A percentile compares a stretch with the other conserved stretches of the same genome.
These are phyloP conservation scores for Sphenodon punctatus DNA, from an alignment of 2,797 vertebrate genomes.

Conservation along the genomic window DNA sequence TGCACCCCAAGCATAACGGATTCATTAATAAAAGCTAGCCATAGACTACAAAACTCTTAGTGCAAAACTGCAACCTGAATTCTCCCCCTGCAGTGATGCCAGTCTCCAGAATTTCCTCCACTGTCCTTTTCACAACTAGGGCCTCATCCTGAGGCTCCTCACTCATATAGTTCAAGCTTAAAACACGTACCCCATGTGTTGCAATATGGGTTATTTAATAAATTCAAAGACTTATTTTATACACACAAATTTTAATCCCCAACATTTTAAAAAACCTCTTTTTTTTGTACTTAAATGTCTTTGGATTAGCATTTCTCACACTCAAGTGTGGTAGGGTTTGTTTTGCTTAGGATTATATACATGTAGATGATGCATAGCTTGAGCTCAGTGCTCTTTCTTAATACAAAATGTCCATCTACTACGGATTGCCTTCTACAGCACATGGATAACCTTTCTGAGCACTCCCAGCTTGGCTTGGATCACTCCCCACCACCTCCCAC, in stretches of 20 bases:
- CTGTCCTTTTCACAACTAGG: no score
- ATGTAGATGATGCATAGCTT: neutral
- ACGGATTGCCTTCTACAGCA: neutral
- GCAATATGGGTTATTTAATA: no score
- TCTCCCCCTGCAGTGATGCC: neutral
- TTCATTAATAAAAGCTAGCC: no score
- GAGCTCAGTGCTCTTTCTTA: neutral
- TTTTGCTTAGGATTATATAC: neutral
- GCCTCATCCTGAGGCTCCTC: no score
- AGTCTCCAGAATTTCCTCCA: no score
- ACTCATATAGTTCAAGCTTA: no score
- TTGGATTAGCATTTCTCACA: neutral
- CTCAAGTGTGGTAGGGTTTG: neutral
- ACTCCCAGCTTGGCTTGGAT: neutral
- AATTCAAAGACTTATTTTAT: neutral
- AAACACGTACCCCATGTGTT: no score
- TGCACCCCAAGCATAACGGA: no score
- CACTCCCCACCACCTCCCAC: no score
- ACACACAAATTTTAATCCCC: neutral
- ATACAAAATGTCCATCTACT: neutral
- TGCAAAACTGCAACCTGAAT: neutral
- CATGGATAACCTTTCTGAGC: neutral
- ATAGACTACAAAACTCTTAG: neutral
- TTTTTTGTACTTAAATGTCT: neutral
- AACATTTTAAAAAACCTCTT: neutral